phyloP scores from a whole-genome alignment of 2,113 vertebrate genomes.

The Anser cygnoides region DNA sequence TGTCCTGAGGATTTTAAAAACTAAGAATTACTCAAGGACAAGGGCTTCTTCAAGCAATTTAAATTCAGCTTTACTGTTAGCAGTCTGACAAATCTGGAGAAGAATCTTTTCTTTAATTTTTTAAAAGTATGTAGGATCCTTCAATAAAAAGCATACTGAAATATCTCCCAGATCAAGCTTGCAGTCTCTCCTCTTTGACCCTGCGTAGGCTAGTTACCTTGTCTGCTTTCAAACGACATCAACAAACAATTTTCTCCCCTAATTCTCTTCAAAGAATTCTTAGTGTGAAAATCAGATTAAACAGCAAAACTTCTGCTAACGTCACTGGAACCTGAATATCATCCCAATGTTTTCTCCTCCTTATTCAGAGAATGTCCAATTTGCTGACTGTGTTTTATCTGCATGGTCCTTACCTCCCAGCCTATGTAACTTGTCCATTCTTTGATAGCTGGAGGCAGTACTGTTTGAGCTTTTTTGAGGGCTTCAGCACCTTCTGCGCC shows the following conservation, averaged over 20 bases:
- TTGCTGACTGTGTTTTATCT: not conserved
- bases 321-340: not conserved
- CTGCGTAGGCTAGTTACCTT: not conserved
- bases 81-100: not conserved
- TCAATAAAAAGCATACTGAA: not conserved
- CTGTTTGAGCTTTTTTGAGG: conserved; percentile 81
- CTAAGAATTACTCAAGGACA: not conserved
- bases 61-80: not conserved
- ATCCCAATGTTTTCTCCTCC: not conserved
- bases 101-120: not conserved
- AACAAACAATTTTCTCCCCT: not conserved
- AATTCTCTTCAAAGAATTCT: not conserved
- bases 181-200: not conserved
- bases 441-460: conserved; percentile 84
- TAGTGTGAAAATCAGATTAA: not conserved
- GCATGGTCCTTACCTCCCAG: conserved; percentile 79
- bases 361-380: not conserved
- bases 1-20: not conserved
- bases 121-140: not conserved
- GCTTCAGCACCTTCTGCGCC: conserved; percentile 82
- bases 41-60: not conserved
- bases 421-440: conserved; percentile 90
- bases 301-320: not conserved
- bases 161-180: not conserved
- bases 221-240: not conserved